Percentiles rank a stretch among this genome's conserved stretches.
These are phyloP conservation scores for Heterodera filipjevi DNA, from an alignment of 2,888 invertebrate species.

Conservation along the genomic window DNA sequence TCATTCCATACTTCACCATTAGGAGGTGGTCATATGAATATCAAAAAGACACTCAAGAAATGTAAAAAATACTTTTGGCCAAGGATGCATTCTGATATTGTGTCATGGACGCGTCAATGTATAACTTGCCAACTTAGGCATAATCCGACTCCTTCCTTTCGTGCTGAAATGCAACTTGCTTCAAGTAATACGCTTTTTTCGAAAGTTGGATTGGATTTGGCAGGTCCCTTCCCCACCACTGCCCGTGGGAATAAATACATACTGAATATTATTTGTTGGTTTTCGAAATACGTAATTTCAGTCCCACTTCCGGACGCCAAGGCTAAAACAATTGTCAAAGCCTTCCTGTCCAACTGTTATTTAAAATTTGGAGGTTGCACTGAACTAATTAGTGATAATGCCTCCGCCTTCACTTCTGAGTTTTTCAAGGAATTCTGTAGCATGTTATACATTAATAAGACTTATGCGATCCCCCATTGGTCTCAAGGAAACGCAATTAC, in stretches of 20 bases:
- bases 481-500: slow-evolving; percentile 50
- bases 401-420: slow-evolving; percentile 41
- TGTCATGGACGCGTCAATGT: slow-evolving; percentile 26
- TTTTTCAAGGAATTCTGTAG: slow-evolving; percentile 36
- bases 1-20: slow-evolving; percentile 36
- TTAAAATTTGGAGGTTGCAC: slow-evolving; percentile 45
- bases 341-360: slow-evolving; percentile 46
- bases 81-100: slow-evolving; percentile 34
- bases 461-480: slow-evolving; percentile 41
- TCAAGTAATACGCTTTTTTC: slow-evolving; percentile 6
- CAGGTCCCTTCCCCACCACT: slow-evolving; percentile 35
- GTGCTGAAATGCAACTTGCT: slow-evolving; percentile 8
- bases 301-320: slow-evolving; percentile 59
- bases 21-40: slow-evolving; percentile 44
- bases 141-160: background rate
- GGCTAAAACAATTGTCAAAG: slow-evolving; percentile 56
- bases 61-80: slow-evolving; percentile 36
- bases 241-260: slow-evolving; percentile 33
- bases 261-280: slow-evolving; percentile 30
- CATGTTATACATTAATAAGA: slow-evolving; percentile 10
- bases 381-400: slow-evolving; percentile 52
- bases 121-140: slow-evolving; percentile 40
- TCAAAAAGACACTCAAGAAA: slow-evolving; percentile 31
- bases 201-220: slow-evolving; percentile 39
- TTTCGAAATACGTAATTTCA: slow-evolving; percentile 46